Evolutionary conservation across 1,140 invertebrate genomes (phyloP), one percentile per base, ranked within the genome.

Genomic region (Drosophila auraria): DNA sequence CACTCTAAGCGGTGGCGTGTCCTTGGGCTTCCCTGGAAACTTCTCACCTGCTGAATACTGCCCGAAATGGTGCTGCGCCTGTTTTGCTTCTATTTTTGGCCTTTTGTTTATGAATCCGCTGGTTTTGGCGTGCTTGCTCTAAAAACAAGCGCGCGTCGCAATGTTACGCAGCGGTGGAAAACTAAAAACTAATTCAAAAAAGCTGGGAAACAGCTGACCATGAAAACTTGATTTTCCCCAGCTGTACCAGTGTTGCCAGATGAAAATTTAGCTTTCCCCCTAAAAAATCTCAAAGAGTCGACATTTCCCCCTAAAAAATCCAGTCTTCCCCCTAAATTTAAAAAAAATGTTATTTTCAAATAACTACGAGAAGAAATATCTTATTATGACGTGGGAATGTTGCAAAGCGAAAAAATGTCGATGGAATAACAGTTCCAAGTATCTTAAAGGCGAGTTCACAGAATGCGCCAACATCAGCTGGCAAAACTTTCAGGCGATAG

Each of bases 11-110:
- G 12, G 42, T 50, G 17, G 44, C 61, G 36, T 74, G 84, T 87
- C 84, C 84, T 90, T 87, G 84, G 74, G 47, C 33, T 63, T 54
- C 42, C 53, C 38, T 62, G 63, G 58, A 79, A 84, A 75, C 47
- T 42, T 57, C 84, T 87, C 86, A 87, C 84, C 84, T 87, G 83
- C 78, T 75, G 4, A 27, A 51, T 66, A 68, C 51, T 60, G 56
- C 61, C 54, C 44, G 49, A 71, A 83, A 57, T 78, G 70, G 75
- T 73, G 54, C 40, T 69, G 47, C 36, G 59, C 40, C 53, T 78
- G 82, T 57, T 71, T 61, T 51, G 60, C 51, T 70, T 59, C 78
- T 87, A 87, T 87, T 87, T 87, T 87, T 82, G 81, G 86, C 73
- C 73, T 81, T 74, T 87, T 87, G 84, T 87, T 87, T 87, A 87